Evolutionary conservation across 64 coral and sea anemone genomes (phyloP).

Genomic region (Exaiptasia diaphana): DNA sequence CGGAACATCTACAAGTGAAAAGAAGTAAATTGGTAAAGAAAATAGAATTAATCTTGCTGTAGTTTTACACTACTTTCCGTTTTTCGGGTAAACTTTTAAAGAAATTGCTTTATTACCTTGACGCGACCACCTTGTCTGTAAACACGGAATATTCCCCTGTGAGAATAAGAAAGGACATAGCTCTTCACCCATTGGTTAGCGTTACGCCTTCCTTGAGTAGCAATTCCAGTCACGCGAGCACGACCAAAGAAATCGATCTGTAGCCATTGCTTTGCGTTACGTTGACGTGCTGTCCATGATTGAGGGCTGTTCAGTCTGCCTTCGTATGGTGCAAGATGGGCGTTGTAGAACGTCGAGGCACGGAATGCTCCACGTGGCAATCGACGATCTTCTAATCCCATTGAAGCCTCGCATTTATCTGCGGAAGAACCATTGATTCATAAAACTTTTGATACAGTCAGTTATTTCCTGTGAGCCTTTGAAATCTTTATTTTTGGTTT

Average conservation of each 20-base stretch:
- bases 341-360: slow-evolving; percentile 69
- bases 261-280: slow-evolving; percentile 45
- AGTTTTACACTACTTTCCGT: neutral
- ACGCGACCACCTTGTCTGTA: slow-evolving; percentile 37
- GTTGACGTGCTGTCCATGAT: slow-evolving; percentile 19
- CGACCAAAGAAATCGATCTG: slow-evolving; percentile 50
- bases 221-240: slow-evolving; percentile 58
- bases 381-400: slow-evolving; percentile 79
- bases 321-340: slow-evolving; percentile 41
- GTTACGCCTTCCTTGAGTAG: slow-evolving; percentile 74
- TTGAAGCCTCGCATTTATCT: slow-evolving; percentile 55
- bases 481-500: no score
- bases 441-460: no score
- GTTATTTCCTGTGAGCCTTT: no score
- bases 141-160: slow-evolving; percentile 8
- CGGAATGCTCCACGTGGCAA: slow-evolving; percentile 55
- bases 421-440: no score
- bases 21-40: neutral
- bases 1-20: slow-evolving; percentile 50
- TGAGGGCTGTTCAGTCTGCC: slow-evolving; percentile 42
- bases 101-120: no score
- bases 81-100: neutral
- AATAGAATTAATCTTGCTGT: neutral
- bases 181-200: slow-evolving; percentile 77
- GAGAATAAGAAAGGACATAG: slow-evolving; percentile 51